phyloP scores from a whole-genome alignment of 1,140 invertebrate species.

The Lethocerus indicus region DNA sequence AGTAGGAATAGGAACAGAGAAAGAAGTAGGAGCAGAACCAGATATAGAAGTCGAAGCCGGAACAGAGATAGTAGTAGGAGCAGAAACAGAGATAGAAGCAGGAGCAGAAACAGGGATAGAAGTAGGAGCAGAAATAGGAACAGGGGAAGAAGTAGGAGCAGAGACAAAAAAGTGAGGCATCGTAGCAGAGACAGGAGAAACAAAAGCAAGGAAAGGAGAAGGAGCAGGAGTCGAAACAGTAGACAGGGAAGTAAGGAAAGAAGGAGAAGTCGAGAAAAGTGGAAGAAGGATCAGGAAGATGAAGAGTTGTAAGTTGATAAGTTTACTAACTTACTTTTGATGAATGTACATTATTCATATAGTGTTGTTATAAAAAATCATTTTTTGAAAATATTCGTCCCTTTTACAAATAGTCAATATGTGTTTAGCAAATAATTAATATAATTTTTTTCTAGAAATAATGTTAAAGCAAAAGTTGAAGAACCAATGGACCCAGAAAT shows the following conservation, averaged over 20 bases:
- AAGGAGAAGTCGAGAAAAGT: slow-evolving; percentile 20
- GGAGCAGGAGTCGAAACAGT: slow-evolving; percentile 22
- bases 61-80: slow-evolving; percentile 16
- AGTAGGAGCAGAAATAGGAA: slow-evolving; percentile 18
- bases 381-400: neutral
- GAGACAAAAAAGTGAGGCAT: slow-evolving; percentile 16
- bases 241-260: slow-evolving; percentile 22
- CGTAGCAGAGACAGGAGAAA: slow-evolving; percentile 22
- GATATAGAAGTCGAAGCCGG: slow-evolving; percentile 17
- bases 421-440: neutral
- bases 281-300: slow-evolving; percentile 21
- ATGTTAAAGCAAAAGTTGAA: too few relatives aligned
- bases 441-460: slow-evolving; percentile 4
- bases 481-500: slow-evolving; percentile 28
- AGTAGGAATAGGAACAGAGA: slow-evolving; percentile 21
- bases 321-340: too few relatives aligned
- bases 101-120: slow-evolving; percentile 21
- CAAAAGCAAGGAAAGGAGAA: slow-evolving; percentile 20
- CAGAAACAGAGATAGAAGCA: slow-evolving; percentile 20
- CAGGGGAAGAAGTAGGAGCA: slow-evolving; percentile 18
- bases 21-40: slow-evolving; percentile 18
- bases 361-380: slow-evolving; percentile 13
- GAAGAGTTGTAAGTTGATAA: too few relatives aligned
- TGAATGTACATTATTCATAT: too few relatives aligned
- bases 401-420: neutral